These are phyloP conservation scores for Caligus rogercresseyi DNA, from an alignment of 1,140 invertebrate species.

Conservation along the genomic window DNA sequence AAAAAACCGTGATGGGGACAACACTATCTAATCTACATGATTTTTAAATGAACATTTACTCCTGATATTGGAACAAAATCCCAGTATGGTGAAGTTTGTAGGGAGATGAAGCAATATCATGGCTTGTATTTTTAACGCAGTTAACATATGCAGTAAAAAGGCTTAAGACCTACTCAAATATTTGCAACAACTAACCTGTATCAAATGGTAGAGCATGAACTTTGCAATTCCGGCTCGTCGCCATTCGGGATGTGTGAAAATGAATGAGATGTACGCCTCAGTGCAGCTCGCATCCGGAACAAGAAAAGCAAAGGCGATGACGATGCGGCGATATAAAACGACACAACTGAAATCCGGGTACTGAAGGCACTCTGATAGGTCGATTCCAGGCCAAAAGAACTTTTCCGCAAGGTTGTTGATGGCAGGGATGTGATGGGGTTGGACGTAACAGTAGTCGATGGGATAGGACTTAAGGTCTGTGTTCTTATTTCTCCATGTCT, in stretches of 20 bases:
- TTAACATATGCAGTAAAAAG: no score
- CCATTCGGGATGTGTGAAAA: constrained; percentile 72
- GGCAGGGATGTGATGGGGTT: constrained; percentile 65
- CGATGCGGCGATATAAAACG: constrained; percentile 58
- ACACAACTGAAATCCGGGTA: constrained; percentile 84
- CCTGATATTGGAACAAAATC: no score
- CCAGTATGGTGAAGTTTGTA: no score
- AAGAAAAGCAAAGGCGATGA: constrained; percentile 70
- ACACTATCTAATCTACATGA: no score
- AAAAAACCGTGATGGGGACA: no score
- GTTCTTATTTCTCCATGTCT: constrained; percentile 40
- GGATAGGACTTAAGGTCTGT: constrained; percentile 33
- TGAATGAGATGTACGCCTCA: constrained; percentile 72
- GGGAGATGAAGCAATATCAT: neutral
- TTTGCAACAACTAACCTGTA: no score
- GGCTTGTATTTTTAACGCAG: no score
- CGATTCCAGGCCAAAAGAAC: constrained; percentile 78
- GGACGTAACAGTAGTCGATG: constrained; percentile 68
- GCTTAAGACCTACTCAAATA: no score
- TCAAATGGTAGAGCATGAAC: constrained; percentile 80
- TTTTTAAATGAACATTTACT: no score
- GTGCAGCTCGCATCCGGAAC: constrained; percentile 62
- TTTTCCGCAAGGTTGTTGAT: constrained; percentile 60
- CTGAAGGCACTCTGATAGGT: constrained; percentile 68
- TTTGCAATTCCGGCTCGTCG: constrained; percentile 54